Conservation (phyloP, 2,888 invertebrate species). For the Drosophila macrospina region DNA sequence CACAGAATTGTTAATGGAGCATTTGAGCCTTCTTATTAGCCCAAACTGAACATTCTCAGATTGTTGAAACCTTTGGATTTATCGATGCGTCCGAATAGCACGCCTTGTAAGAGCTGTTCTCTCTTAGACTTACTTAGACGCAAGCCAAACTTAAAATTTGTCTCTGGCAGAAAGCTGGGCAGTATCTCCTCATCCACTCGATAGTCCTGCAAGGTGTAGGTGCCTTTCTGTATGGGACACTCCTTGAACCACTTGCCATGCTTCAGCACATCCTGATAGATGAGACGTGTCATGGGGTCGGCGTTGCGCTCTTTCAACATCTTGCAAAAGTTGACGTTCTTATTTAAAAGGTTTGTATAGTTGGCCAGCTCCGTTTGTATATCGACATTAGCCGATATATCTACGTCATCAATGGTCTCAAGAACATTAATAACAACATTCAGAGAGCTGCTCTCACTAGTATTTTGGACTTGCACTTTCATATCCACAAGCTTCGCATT, state of each 20-base stretch:
- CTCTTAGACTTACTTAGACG: slow-evolving; percentile 47
- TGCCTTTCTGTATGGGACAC: slow-evolving; percentile 78
- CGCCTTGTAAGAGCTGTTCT: slow-evolving; percentile 64
- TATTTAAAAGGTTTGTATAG: slow-evolving; percentile 66
- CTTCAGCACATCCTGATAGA: slow-evolving; percentile 79
- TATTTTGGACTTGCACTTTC: slow-evolving; percentile 72
- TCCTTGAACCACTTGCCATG: slow-evolving; percentile 73
- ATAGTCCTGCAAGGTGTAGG: slow-evolving; percentile 72
- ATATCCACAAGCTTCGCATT: slow-evolving; percentile 71
- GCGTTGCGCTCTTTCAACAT: slow-evolving; percentile 70
- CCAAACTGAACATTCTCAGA: slow-evolving; percentile 83
- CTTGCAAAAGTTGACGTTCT: slow-evolving; percentile 75
- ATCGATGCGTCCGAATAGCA: slow-evolving; percentile 74
- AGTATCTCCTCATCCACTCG: slow-evolving; percentile 81
- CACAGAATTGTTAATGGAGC: not conserved
- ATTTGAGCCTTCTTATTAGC: slow-evolving; percentile 34
- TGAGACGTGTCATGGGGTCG: slow-evolving; percentile 65
- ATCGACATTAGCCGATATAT: slow-evolving; percentile 54
- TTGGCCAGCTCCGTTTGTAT: slow-evolving; percentile 72
- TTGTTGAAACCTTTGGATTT: slow-evolving; percentile 84
- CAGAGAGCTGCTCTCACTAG: slow-evolving; percentile 54
- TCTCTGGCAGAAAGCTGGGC: slow-evolving; percentile 82
- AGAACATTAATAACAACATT: slow-evolving; percentile 61
- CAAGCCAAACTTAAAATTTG: slow-evolving; percentile 62
- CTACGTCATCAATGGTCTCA: slow-evolving; percentile 73